Base-by-base conservation (phyloP, 2,113 vertebrate species). In the Rhinoptilus africanus region DNA sequence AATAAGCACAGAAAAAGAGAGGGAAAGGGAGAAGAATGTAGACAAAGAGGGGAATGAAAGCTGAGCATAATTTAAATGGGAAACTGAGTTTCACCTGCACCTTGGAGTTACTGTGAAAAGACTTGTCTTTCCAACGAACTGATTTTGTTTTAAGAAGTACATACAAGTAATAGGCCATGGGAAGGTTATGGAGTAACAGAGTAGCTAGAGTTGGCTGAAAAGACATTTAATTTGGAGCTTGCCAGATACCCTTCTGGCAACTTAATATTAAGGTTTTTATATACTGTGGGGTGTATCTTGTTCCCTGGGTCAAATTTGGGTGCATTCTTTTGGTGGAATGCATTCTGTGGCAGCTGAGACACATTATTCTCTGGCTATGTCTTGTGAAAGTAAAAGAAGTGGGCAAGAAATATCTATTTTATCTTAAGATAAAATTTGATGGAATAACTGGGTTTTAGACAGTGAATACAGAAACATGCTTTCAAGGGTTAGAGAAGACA, bases 181-280 rank as follows among this genome's bases (percentile, higher is more conserved):
- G 77, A 89, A 91, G 62, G 74, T 93, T 92, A 68, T 57, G 48
- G 77, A 94, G 81, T 89, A 96, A 85, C 35, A 79, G 89, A 95
- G 89, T 85, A 96, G 88, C 88, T 87, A 82, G 73, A 63, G 69
- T 41, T 10, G 2, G n/a, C 57, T 85, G 87, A 92, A 95, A 89
- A 90, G 84, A 53, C n/a, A 4, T 91, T 90, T 85, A 92, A 94
- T 96, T 93, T 94, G 50, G 89, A 92, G 67, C 71, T 85, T 93
- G 77, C 77, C 74, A 94, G 93, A 93, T 96, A 94, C 66, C 51
- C 81, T 96, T 94, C 89, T 94, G 89, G 89, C 77, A 95, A 88
- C 53, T 87, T 59, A 81, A 45, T 87, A 87, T 64, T 67, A 91
- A 91, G 73, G 28, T 30, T 80, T 96, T 89, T 92, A 81, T 87